Conservation (phyloP, 2,888 invertebrate species). For the Spialia ferax region DNA sequence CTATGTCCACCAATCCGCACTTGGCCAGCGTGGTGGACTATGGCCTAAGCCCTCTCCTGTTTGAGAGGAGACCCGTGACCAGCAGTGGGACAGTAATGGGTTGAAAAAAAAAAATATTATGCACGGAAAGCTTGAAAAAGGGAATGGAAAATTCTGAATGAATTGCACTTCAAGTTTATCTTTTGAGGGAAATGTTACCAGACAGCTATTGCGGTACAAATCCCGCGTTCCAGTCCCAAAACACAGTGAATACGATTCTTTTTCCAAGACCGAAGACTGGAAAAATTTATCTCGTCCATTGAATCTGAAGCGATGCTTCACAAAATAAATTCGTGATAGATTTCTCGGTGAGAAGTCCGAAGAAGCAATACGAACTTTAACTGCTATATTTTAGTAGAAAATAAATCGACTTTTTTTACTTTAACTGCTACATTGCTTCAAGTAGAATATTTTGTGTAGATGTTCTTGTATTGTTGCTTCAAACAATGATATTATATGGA, state of each 20-base stretch:
- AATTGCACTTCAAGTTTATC: conserved; percentile 25
- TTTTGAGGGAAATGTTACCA: conserved; percentile 20
- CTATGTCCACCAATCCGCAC: too few relatives aligned
- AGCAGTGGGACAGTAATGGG: too few relatives aligned
- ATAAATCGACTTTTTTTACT: too few relatives aligned
- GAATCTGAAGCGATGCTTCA: conserved; percentile 27
- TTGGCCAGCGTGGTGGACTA: too few relatives aligned
- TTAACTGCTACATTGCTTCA: too few relatives aligned
- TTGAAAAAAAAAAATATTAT: too few relatives aligned
- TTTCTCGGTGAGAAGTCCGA: background rate
- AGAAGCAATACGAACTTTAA: background rate
- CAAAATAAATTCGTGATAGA: conserved; percentile 24
- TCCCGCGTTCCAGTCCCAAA: conserved; percentile 20
- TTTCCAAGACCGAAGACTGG: conserved; percentile 14
- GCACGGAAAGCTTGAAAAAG: background rate
- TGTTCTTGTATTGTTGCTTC: background rate
- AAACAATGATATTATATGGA: background rate
- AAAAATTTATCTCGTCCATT: conserved; percentile 35
- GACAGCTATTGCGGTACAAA: conserved; percentile 27
- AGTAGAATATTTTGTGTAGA: too few relatives aligned
- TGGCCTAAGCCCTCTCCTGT: too few relatives aligned
- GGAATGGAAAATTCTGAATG: background rate
- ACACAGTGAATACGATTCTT: conserved; percentile 31
- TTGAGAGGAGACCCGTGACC: too few relatives aligned
- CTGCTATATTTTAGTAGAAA: background rate